These are phyloP conservation scores for Gallinago media DNA, from an alignment of 2,113 vertebrate species.

Conservation along the genomic window DNA sequence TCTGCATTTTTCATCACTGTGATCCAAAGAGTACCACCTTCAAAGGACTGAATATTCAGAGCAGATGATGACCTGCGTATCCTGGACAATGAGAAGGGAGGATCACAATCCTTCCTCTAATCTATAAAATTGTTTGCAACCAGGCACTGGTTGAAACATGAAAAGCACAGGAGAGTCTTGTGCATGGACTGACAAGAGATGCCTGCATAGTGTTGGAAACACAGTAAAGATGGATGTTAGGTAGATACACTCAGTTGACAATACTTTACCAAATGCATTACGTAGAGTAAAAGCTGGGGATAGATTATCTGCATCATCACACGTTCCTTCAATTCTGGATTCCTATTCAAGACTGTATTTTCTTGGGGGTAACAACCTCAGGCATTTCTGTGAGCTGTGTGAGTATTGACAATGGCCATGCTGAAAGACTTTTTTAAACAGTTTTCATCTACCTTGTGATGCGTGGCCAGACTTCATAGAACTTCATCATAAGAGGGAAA, in stretches of 20 bases:
- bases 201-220: neutral
- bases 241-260: neutral
- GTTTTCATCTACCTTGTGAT: neutral
- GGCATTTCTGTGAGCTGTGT: neutral
- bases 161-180: neutral
- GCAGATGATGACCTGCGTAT: neutral
- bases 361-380: fast-evolving
- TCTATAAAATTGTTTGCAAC: neutral
- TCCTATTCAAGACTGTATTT: neutral
- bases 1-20: neutral
- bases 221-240: neutral
- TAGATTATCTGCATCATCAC: neutral
- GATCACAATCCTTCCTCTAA: neutral
- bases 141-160: neutral
- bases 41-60: neutral
- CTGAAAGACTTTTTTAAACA: neutral
- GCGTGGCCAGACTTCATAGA: neutral
- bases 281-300: neutral
- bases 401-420: neutral
- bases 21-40: neutral
- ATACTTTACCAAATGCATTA: neutral
- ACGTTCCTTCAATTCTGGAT: neutral
- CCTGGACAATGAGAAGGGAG: neutral
- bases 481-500: neutral
- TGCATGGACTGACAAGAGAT: neutral